Evolutionary conservation across 2,113 vertebrate species (phyloP), one percentile per base, ranked within the genome.

Genomic region (Campylomormyrus tamandua): DNA sequence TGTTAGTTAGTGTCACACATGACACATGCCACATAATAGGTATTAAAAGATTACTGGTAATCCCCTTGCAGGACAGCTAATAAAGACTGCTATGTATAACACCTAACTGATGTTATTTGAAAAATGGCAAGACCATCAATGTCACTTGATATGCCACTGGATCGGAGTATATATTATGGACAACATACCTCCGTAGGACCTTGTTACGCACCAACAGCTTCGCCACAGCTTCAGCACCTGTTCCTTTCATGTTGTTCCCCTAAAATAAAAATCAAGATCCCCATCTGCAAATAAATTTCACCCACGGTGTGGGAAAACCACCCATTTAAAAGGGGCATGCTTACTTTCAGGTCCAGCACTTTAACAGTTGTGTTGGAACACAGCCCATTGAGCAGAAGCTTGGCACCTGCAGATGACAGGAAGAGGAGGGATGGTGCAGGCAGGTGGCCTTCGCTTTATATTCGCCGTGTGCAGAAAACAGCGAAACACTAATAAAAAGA

Each of bases 161-260:
- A 31, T 15, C 56, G 9, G 15, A 19, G 39, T 46, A 86, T n/a
- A 74, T 24, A 53, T 62, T 15, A 62, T 52, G 6, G 42, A 49
- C 50, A 62, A 88, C 94, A 96, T 89, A 99, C 98, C 97, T 97
- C 84, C 90, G 95, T 74, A 99, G 93, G 83, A 96, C 96, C 90
- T 96, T 97, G 95, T 98, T 99, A 90, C 96, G 95, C 35, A 94
- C 93, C 85, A 99, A 94, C 77, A 99, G 88, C 90, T 94, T 97
- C 46, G 97, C 98, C 94, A 99, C 93, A 39, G 96, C 94, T 90
- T 98, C 96, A 0, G 97, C 96, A 53, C 97, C 98, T 11, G 90
- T 0, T 0, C 95, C 94, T 92, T 96, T 96, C 88, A 99, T 94
- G 92, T 99, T 99, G 91, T 99, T 99, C 7, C 98, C 98, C 98